phyloP scores from a whole-genome alignment of 2,888 invertebrate species.

The Venustoraphidia nigricollis region DNA sequence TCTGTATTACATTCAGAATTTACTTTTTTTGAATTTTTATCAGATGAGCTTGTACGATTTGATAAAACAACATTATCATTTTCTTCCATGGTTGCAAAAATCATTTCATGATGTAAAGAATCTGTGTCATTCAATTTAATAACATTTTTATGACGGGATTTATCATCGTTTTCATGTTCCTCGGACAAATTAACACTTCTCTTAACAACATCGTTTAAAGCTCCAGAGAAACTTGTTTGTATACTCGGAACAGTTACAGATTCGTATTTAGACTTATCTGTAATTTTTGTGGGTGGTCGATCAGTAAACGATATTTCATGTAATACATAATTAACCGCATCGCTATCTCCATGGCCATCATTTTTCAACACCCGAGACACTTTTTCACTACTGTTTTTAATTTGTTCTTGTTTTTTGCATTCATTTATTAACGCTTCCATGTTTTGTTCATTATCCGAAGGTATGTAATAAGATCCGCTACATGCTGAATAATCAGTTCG shows the following conservation, averaged over 20 bases:
- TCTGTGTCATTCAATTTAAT: too few relatives aligned
- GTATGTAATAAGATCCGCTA: slow-evolving; percentile 25
- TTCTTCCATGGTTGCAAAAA: too few relatives aligned
- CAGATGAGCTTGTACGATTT: too few relatives aligned
- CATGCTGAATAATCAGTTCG: slow-evolving; percentile 26
- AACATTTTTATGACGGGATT: too few relatives aligned
- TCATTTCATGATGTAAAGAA: too few relatives aligned
- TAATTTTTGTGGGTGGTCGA: background rate
- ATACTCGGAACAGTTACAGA: background rate
- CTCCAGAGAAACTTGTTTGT: too few relatives aligned
- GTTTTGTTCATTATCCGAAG: slow-evolving; percentile 24
- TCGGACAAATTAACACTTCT: too few relatives aligned
- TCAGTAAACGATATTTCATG: slow-evolving; percentile 2
- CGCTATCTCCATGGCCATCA: background rate
- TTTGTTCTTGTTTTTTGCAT: slow-evolving; percentile 11
- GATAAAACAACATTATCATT: too few relatives aligned
- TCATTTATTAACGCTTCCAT: slow-evolving; percentile 21
- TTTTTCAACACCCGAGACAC: background rate
- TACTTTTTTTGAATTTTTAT: too few relatives aligned
- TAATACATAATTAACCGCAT: background rate
- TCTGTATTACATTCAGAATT: too few relatives aligned
- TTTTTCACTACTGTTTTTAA: background rate
- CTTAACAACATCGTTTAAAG: too few relatives aligned
- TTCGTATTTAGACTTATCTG: slow-evolving; percentile 1
- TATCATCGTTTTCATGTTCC: too few relatives aligned